Evolutionary conservation across 2,888 invertebrate genomes (phyloP).

Genomic region (Cremastinae sp.): DNA sequence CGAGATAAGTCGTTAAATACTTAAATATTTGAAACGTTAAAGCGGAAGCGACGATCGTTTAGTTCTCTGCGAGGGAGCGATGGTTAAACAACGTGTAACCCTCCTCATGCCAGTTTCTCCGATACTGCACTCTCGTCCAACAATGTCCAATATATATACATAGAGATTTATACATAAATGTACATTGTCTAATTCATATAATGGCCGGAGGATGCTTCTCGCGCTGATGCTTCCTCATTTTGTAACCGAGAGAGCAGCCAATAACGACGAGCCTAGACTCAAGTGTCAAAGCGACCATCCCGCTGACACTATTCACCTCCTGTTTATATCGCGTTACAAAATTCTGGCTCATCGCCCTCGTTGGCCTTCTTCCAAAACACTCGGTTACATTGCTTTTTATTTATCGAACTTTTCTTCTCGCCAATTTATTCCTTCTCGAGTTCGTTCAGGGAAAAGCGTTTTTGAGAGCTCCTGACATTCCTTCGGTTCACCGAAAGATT

Average conservation of each 20-base stretch:
- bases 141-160: too few species aligned
- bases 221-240: slow-evolving; percentile 2
- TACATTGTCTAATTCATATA: slow-evolving; percentile 38
- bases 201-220: slow-evolving; percentile 20
- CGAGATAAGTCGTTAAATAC: slow-evolving; percentile 54
- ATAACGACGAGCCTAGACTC: slow-evolving; percentile 31
- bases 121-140: background rate
- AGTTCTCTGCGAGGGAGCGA: slow-evolving; percentile 17
- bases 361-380: too few species aligned
- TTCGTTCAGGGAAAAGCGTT: too few species aligned
- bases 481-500: too few species aligned
- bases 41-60: slow-evolving; percentile 36
- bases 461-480: too few species aligned
- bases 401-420: background rate
- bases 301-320: slow-evolving; percentile 1
- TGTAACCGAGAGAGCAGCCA: background rate
- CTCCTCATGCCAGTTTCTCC: background rate
- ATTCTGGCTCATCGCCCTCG: background rate
- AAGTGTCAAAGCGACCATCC: slow-evolving; percentile 14
- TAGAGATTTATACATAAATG: background rate
- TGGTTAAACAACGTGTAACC: slow-evolving; percentile 19
- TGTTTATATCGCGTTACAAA: too few species aligned
- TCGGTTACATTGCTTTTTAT: background rate
- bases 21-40: slow-evolving; percentile 55
- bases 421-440: too few species aligned